Evolutionary conservation across 1,140 invertebrate species (phyloP), one percentile per base, ranked within the genome.

Genomic region (Stegodyphus mimosarum): DNA sequence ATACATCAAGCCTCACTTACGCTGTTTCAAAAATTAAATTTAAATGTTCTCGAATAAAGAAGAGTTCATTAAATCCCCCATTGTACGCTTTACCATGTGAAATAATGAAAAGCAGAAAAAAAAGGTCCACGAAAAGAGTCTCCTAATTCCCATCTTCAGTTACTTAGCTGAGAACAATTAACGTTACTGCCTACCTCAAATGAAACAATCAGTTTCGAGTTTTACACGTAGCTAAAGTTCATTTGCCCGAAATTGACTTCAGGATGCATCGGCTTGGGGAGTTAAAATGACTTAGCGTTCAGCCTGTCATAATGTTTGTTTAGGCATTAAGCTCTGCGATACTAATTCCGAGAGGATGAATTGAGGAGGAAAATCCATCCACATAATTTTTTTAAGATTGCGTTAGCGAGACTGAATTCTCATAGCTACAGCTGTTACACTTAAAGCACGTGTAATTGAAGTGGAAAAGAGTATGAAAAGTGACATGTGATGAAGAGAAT

Each of bases 191-290:
- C 51, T 74, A 74, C 72, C 72, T 74, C 60, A 60, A 74, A 60
- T 53, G 72, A 74, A 60, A 18, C 53, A 74, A 74, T 74, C 72
- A 74, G 72, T 74, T 74, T 53, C 72, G 72, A 74, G 72, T 74
- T 74, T 74, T 74, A 74, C 72, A 74, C 72, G 72, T 11, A 74
- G 51, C n/a, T 60, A 53, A 60, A 60, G 72, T 74, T 74, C 72
- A 60, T 74, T 74, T 74, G 51, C 51, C 7, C 51, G 72, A 60
- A 74, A 74, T 74, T 74, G 72, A 60, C 72, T 74, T 3, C 33
- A 33, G 33, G 33, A 33, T 33, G 33, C 33, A 1, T 33, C 33
- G 33, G 33, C 33, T 33, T 74, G 18, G 7, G 72, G 15, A 18
- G 48, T 60, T 74, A 33, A 53, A 33, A 33, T 1, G 33, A 33